Conservation (phyloP, 2,113 vertebrate species). For the Machaerirhynchus nigripectus region DNA sequence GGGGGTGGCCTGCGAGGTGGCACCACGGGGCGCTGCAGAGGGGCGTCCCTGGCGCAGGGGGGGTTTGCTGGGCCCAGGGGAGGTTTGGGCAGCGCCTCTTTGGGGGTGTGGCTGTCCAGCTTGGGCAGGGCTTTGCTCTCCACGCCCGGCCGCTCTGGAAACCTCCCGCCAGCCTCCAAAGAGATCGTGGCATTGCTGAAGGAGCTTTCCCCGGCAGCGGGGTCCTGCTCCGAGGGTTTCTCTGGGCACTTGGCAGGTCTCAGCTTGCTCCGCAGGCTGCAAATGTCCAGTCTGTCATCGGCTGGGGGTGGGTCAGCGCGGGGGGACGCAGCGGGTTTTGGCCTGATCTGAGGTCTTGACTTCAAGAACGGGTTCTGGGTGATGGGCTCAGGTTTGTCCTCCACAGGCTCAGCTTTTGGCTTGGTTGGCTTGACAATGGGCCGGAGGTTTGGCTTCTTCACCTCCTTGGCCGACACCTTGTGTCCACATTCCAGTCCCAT, state of each 20-base stretch:
- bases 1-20: constrained; percentile 91
- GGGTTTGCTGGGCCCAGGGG: constrained; percentile 31
- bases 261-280: constrained; percentile 91
- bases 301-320: constrained; percentile 77
- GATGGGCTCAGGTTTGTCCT: constrained; percentile 82
- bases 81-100: constrained; percentile 57
- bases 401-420: constrained; percentile 77
- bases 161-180: constrained; percentile 45
- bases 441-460: constrained; percentile 93
- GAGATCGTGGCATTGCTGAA: constrained; percentile 31
- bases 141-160: constrained; percentile 43
- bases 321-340: constrained; percentile 83
- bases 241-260: constrained; percentile 87
- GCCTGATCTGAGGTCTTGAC: constrained; percentile 86
- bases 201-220: constrained; percentile 3
- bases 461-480: constrained; percentile 90
- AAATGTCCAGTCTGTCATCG: constrained; percentile 89
- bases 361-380: constrained; percentile 82
- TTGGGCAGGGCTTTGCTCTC: constrained; percentile 76
- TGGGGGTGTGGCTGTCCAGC: constrained; percentile 70
- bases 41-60: background rate
- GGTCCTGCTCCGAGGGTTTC: constrained; percentile 64
- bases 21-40: constrained; percentile 79
- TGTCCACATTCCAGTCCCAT: constrained; percentile 97
- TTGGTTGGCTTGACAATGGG: constrained; percentile 88